Evolutionary conservation across 2,888 invertebrate genomes (phyloP), one percentile per base, ranked within the genome.

Genomic region (Masnerella sp.): DNA sequence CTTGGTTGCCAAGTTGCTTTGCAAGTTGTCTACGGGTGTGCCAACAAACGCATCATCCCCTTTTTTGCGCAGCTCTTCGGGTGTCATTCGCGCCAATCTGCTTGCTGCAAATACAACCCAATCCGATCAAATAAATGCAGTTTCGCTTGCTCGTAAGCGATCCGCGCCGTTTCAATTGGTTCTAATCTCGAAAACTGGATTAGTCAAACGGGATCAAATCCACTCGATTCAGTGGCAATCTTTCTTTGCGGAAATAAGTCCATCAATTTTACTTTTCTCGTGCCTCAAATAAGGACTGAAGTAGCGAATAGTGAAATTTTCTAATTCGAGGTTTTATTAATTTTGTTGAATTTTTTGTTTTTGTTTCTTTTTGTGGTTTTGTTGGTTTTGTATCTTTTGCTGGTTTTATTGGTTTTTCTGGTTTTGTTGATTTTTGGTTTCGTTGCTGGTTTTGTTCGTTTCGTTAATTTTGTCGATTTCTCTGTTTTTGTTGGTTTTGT

Each of bases 111-210:
- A 47, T 47, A 32, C 45, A 65, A 56, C 40, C 22, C 40, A n/a
- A n/a, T n/a, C n/a, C n/a, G n/a, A n/a, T n/a, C n/a, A 65, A 54
- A 65, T 38, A 65, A 65, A 65, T 56, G 54, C 54, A 65, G 43
- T 65, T 65, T 52, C 28, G 28, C 32, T 11, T 7, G 12, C 12
- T 17, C 15, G 45, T 40, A 56, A 56, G 20, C 20, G 47, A 65
- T 47, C 56, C 56, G 45, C 40, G 28, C 20, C 17, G 9, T 54
- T 65, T 45, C 64, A 56, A 65, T 56, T 65, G 56, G 30, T 47
- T 45, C 65, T 65, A 43, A 56, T 56, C 47, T 30, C 25, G 40
- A 47, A 47, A 56, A 65, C 54, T n/a, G 42, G 65, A 56, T 65
- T 56, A 65, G 65, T 54, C 30, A 65, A 65, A 65, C 36, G 15